A percentile compares a stretch with the other conserved stretches of the same genome.
Evolutionary conservation across 2,888 invertebrate genomes (phyloP).

Genomic region (Caenorhabditis sinica): DNA sequence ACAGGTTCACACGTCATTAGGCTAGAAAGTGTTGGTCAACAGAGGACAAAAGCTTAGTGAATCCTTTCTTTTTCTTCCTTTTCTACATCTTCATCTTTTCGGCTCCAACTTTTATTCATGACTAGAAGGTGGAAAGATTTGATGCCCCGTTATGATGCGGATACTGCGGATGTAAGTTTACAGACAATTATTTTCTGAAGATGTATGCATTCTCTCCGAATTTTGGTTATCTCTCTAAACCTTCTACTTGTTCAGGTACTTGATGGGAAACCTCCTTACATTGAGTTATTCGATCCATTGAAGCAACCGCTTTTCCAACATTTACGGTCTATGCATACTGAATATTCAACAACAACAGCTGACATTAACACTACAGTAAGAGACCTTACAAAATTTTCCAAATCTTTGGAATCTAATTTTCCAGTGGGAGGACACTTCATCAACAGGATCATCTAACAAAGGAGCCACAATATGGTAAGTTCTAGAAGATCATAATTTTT

Average conservation of each 20-base stretch:
- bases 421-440: slow-evolving; percentile 53
- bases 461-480: slow-evolving; percentile 48
- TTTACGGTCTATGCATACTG: slow-evolving; percentile 51
- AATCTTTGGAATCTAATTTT: neutral
- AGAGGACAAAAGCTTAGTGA: neutral
- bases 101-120: neutral
- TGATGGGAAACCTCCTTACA: slow-evolving; percentile 62
- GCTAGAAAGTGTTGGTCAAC: slow-evolving; percentile 43
- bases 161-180: slow-evolving; percentile 10
- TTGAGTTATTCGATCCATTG: slow-evolving; percentile 58
- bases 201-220: neutral
- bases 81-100: neutral
- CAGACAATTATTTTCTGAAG: no score
- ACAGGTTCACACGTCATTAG: slow-evolving; percentile 36
- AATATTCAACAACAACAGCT: slow-evolving; percentile 49
- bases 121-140: slow-evolving; percentile 14
- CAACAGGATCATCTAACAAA: slow-evolving; percentile 39
- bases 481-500: neutral
- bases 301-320: slow-evolving; percentile 51
- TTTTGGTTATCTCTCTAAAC: no score
- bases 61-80: neutral
- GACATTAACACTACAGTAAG: slow-evolving; percentile 26
- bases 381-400: no score
- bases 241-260: slow-evolving; percentile 34
- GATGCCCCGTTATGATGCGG: neutral